Evolutionary conservation across 2,888 invertebrate species (phyloP), one percentile per base, ranked within the genome.

Genomic region (Trichogramma dendrolimi): DNA sequence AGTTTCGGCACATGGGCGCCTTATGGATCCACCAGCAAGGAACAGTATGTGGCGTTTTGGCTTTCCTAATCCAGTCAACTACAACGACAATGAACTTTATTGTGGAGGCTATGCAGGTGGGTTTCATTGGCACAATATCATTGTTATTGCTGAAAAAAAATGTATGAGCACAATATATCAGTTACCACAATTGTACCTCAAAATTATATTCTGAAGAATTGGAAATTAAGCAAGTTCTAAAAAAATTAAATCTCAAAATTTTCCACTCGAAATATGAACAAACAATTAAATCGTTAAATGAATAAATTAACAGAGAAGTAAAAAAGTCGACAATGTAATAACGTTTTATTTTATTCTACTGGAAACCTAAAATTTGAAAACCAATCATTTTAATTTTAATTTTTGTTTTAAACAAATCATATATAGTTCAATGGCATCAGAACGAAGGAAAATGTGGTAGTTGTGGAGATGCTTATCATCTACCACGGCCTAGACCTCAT

Each of bases 21-120:
- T 96, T 65, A 91, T 94, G 90, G 92, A 95, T 78, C 96, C 96
- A 0, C 95, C 96, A 4, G 90, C 94, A 0, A 84, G 96, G 63
- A 94, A 95, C 81, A 89, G 91, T 55, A 94, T 95, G 94, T 96
- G 96, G 96, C 83, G 96, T 64, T 91, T 91, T 74, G 96, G 96
- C 0, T 96, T 90, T 80, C 90, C 91, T n/a, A 94, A 92, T 80
- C 93, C 95, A 2, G 92, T 92, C 63, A 94, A 96, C 80, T 96
- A 94, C 77, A 93, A 95, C 72, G 95, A 96, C 79, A 95, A 95
- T 73, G 94, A 95, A 80, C 84, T 95, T 11, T 95, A 91, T 80
- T 96, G 96, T 76, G 95, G 94, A 39, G 95, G 94, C 56, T 92
- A 90, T 76, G 89, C 92, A 78, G 90, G 91, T 91, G 70, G 57